Evolutionary conservation across 2,113 vertebrate species (phyloP).

Genomic region (Aythya baeri): DNA sequence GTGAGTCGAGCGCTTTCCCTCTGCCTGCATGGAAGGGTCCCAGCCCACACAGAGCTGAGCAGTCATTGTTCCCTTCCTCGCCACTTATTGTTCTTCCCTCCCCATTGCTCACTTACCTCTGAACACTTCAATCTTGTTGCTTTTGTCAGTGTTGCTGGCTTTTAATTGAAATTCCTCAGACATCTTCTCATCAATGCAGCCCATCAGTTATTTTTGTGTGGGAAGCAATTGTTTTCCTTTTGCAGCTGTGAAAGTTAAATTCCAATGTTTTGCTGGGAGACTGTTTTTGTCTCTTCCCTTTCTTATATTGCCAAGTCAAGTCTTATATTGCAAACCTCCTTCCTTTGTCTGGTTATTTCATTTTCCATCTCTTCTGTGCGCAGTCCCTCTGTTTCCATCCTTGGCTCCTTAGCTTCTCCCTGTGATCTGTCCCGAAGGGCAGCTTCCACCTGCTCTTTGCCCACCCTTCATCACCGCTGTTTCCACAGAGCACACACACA

Average conservation of each 20-base stretch:
- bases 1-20: background rate
- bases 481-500: background rate
- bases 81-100: constrained; percentile 29
- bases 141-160: constrained; percentile 41
- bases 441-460: background rate
- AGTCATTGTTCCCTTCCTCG: background rate
- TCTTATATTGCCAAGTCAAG: background rate
- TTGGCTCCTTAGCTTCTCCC: background rate
- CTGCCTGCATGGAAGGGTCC: background rate
- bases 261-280: constrained; percentile 3
- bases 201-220: constrained; percentile 42
- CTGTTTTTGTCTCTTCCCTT: constrained; percentile 21
- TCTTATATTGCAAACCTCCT: background rate
- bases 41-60: constrained; percentile 26
- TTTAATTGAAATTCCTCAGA: constrained; percentile 66
- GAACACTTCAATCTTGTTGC: constrained; percentile 26
- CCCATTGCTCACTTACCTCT: constrained; percentile 31
- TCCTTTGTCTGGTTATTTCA: background rate
- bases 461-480: fast-evolving
- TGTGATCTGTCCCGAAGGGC: background rate
- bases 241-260: constrained; percentile 56
- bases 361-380: background rate
- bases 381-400: background rate
- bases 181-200: constrained; percentile 33
- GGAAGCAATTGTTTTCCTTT: constrained; percentile 48